phyloP scores from a whole-genome alignment of 2,113 vertebrate genomes.

The Thunnus thynnus region DNA sequence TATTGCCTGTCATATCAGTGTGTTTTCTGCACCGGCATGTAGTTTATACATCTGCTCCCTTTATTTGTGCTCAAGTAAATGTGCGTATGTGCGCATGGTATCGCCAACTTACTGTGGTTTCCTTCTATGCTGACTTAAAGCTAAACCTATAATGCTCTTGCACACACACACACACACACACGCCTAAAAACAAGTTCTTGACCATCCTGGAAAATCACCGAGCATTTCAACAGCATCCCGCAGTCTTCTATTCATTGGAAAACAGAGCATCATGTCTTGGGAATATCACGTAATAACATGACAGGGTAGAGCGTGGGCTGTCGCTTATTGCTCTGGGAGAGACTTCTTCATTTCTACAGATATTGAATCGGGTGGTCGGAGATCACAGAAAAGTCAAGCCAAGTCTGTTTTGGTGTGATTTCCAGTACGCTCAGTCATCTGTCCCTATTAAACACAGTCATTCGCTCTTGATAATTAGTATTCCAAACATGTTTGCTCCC shows the following conservation, averaged over 20 bases:
- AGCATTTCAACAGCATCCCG: constrained; percentile 1
- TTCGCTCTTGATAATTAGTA: constrained; percentile 23
- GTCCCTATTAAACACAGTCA: neutral
- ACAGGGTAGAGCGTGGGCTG: constrained; percentile 41
- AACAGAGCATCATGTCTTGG: constrained; percentile 36
- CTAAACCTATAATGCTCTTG: neutral
- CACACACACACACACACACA: too few species aligned
- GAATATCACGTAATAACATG: constrained; percentile 66
- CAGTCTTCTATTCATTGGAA: constrained; percentile 46
- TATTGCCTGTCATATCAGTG: neutral
- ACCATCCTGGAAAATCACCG: constrained; percentile 20
- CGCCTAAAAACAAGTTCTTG: neutral
- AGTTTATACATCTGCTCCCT: constrained; percentile 15
- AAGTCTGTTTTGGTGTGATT: neutral
- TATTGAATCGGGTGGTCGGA: constrained; percentile 55
- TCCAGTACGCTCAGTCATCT: constrained; percentile 14
- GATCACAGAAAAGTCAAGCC: constrained; percentile 20
- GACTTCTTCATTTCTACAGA: constrained; percentile 44
- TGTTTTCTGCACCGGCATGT: neutral
- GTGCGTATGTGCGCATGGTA: neutral
- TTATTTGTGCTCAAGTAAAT: constrained; percentile 2
- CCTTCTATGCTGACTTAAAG: neutral
- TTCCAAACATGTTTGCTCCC: constrained; percentile 30
- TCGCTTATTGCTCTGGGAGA: constrained; percentile 71
- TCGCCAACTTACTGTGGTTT: neutral